A percentile compares a stretch with the other conserved stretches of the same genome.
phyloP scores from a whole-genome alignment of 2,888 invertebrate species.

The Heliconius hortense region DNA sequence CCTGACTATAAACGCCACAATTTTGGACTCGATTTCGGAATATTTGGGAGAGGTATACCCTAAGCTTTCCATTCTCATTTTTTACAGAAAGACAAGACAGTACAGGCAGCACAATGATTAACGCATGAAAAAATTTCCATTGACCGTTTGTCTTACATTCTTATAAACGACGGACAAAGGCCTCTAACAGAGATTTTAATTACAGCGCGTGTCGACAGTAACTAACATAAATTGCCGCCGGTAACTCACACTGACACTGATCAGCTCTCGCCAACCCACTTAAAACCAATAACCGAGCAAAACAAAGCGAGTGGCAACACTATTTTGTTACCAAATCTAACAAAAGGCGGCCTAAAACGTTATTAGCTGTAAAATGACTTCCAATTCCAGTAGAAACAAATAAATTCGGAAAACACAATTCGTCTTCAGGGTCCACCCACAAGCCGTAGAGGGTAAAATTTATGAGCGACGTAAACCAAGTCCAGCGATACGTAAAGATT shows the following conservation, averaged over 20 bases:
- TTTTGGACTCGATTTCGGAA: no score
- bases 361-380: constrained; percentile 36
- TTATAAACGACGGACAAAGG: not conserved
- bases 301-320: constrained; percentile 24
- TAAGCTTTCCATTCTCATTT: no score
- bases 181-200: constrained; percentile 17
- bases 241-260: constrained; percentile 18
- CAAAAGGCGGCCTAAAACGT: constrained; percentile 25
- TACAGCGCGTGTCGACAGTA: not conserved
- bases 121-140: not conserved
- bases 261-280: constrained; percentile 25
- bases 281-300: constrained; percentile 23
- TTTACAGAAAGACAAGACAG: no score
- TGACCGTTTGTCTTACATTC: not conserved
- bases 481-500: constrained; percentile 49
- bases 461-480: constrained; percentile 56
- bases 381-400: constrained; percentile 34
- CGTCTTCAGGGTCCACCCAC: constrained; percentile 35
- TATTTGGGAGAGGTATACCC: no score
- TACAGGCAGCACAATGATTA: not conserved
- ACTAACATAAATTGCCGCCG: constrained; percentile 22
- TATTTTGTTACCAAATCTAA: constrained; percentile 30
- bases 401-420: constrained; percentile 39
- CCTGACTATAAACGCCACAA: no score
- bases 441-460: constrained; percentile 49